Conservation (phyloP, 1,140 invertebrate genomes). For the Drosophila busckii region DNA sequence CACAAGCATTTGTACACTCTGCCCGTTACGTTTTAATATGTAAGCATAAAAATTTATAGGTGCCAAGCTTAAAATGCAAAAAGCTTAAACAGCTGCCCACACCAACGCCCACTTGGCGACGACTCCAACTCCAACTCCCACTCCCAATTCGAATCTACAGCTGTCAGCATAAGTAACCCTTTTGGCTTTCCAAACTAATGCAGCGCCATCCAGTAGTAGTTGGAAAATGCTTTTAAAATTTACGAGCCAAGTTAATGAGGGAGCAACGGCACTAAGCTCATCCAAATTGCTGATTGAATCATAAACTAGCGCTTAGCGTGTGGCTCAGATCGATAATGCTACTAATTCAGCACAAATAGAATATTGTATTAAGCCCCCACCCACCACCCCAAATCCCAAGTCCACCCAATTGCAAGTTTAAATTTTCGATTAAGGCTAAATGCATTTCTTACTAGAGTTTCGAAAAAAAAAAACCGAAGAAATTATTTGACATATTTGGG, state of each 20-base stretch:
- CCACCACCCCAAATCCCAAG: too few relatives aligned
- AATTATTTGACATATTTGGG: slow-evolving; percentile 8
- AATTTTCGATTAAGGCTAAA: too few relatives aligned
- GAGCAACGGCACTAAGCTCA: slow-evolving; percentile 25
- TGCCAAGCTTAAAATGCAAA: slow-evolving; percentile 49
- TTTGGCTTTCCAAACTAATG: too few relatives aligned
- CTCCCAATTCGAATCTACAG: neutral
- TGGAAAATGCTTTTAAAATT: slow-evolving; percentile 43
- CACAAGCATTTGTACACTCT: slow-evolving; percentile 31
- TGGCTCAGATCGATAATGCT: slow-evolving; percentile 3
- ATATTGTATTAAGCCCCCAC: too few relatives aligned
- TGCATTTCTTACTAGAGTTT: too few relatives aligned
- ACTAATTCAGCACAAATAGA: slow-evolving; percentile 7
- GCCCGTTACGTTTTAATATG: slow-evolving; percentile 53
- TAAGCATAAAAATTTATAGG: slow-evolving; percentile 73
- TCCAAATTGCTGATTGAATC: slow-evolving; percentile 48
- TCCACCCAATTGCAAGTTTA: too few relatives aligned
- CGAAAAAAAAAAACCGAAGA: too few relatives aligned
- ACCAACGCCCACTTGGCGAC: neutral
- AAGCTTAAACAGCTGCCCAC: too few relatives aligned
- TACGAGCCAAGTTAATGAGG: slow-evolving; percentile 44
- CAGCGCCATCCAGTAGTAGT: too few relatives aligned
- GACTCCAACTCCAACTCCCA: neutral
- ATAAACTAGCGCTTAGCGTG: slow-evolving; percentile 16
- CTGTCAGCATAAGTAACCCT: slow-evolving; percentile 13